Conservation (phyloP, 2,888 invertebrate genomes). For the Tinea semifulvella region DNA sequence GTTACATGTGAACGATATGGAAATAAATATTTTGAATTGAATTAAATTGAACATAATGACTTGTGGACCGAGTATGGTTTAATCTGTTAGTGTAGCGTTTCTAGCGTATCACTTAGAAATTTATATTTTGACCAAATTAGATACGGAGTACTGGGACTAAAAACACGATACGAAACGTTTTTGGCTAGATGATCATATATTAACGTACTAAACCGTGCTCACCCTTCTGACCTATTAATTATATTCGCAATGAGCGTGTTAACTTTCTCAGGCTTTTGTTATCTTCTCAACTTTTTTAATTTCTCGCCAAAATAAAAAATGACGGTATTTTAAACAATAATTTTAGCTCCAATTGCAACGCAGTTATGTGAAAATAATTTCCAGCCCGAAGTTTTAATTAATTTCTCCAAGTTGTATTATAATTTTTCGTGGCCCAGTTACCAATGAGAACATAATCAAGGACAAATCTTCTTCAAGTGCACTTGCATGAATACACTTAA, state of each 20-base stretch:
- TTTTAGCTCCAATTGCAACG: slow-evolving; percentile 11
- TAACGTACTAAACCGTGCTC: no score
- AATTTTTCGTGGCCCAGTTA: slow-evolving; percentile 13
- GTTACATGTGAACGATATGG: no score
- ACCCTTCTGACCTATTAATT: no score
- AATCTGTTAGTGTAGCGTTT: no score
- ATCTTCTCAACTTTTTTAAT: slow-evolving; percentile 8
- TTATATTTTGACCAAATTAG: no score
- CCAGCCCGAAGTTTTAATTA: slow-evolving; percentile 12
- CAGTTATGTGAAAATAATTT: slow-evolving; percentile 14
- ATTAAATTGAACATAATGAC: no score
- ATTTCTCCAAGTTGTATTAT: slow-evolving; percentile 13
- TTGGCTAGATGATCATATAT: no score
- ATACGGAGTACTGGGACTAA: no score
- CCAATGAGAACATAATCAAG: slow-evolving; percentile 3
- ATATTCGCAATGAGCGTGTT: neutral
- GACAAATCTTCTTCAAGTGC: slow-evolving; percentile 2
- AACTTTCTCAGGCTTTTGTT: neutral
- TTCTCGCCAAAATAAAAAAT: neutral
- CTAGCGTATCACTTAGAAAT: no score
- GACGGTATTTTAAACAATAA: slow-evolving; percentile 1
- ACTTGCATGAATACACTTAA: slow-evolving; percentile 3
- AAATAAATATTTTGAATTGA: no score
- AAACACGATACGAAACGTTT: no score
- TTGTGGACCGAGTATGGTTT: no score